Evolutionary conservation across 2,797 vertebrate species (phyloP), one percentile per base, ranked within the genome.

Genomic region (Rhynchonycteris naso): DNA sequence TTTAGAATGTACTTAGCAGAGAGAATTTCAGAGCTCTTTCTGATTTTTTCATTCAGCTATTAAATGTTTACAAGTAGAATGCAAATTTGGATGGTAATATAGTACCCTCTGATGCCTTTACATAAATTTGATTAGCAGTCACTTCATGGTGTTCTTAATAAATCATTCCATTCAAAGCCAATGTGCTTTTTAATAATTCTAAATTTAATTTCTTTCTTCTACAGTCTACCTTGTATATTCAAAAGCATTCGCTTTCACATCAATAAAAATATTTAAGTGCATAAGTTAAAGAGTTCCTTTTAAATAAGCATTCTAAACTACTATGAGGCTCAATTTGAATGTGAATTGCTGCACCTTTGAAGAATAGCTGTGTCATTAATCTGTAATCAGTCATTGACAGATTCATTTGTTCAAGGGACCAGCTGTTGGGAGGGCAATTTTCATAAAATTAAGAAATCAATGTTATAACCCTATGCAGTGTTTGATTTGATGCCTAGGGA

Each of bases 361-460:
- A 95, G 66, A 97, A 96, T 92, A 96, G n/a, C 87, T 96, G 9
- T 95, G 74, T 89, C 88, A 93, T 96, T 98, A 96, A 97, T 97
- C 90, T 97, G 82, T 95, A 97, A 97, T 97, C 96, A 98, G 75
- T 7, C 94, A 95, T 2, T 94, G 96, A 96, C 94, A 96, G 91
- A 95, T 85, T 96, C 81, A 97, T 97, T 98, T 98, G 91, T 97
- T 98, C 89, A 96, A 96, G 89, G 97, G 52, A 96, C 89, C 97
- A 98, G 97, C 93, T 98, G 96, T 97, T 98, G 74, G 88, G 79
- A 94, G 84, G 72, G n/a, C 96, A 97, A 98, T 98, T 98, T 97
- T 98, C 88, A 96, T 96, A 95, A 97, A 98, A 97, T 98, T 97
- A 98, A 98, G 95, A 97, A 98, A 98, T 97, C 93, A 95, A 95